A percentile compares a stretch with the other conserved stretches of the same genome.
Conservation (phyloP, 2,888 invertebrate species). For the Agonopterix heracliana region DNA sequence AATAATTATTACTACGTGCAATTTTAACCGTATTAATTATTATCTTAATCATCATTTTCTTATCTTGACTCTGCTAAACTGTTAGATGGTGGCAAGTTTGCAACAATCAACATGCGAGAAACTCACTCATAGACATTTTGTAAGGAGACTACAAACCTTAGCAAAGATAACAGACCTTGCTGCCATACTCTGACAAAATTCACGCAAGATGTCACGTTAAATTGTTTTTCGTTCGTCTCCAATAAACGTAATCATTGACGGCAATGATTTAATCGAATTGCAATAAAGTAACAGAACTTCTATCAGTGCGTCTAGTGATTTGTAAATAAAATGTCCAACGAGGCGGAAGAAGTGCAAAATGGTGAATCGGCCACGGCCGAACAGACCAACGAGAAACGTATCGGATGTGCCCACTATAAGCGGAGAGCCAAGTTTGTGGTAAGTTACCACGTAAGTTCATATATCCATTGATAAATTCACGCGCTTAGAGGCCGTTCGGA, state of each 20-base stretch:
- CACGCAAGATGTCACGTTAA: background rate
- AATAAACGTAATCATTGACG: background rate
- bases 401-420: constrained; percentile 90
- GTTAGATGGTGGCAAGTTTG: too few relatives aligned
- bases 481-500: constrained; percentile 6
- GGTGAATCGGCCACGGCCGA: constrained; percentile 34
- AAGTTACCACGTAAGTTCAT: constrained; percentile 48
- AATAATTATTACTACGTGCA: too few relatives aligned
- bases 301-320: background rate
- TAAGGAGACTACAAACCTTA: too few relatives aligned
- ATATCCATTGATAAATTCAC: background rate
- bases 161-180: too few relatives aligned
- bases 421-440: constrained; percentile 91
- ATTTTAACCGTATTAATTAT: too few relatives aligned
- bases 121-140: too few relatives aligned
- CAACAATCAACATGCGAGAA: too few relatives aligned
- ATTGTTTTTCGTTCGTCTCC: background rate
- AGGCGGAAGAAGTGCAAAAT: constrained; percentile 34
- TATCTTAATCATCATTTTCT: too few relatives aligned
- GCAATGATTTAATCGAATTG: background rate
- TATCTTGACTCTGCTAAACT: too few relatives aligned
- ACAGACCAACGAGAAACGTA: constrained; percentile 57
- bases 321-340: constrained; percentile 43
- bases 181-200: too few relatives aligned
- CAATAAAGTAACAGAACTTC: background rate